Percentiles rank a stretch among this genome's conserved stretches.
phyloP scores from a whole-genome alignment of 2,113 vertebrate genomes.

The Ammospiza nelsoni region DNA sequence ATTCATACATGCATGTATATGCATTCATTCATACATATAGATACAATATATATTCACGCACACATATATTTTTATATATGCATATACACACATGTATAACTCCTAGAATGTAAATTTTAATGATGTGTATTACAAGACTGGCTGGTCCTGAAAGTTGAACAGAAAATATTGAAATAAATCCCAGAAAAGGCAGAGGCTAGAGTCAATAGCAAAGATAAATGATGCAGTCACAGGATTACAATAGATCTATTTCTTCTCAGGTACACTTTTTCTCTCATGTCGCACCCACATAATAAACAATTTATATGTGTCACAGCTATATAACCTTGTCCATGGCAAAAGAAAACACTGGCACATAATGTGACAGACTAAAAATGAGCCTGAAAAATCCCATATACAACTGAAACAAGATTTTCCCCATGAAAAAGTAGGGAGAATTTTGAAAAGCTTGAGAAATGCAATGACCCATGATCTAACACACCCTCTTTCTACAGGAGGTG shows the following conservation, averaged over 20 bases:
- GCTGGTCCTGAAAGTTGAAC: neutral
- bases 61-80: neutral
- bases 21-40: too few relatives aligned
- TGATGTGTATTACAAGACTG: neutral
- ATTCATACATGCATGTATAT: too few relatives aligned
- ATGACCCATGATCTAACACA: neutral
- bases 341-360: neutral
- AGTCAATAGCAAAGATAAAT: neutral
- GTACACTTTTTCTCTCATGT: neutral
- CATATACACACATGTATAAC: fast-evolving
- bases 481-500: neutral
- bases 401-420: neutral
- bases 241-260: neutral
- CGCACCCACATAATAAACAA: neutral
- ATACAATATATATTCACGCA: too few relatives aligned
- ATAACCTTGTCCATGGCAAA: neutral
- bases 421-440: neutral
- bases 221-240: neutral
- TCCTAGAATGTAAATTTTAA: neutral
- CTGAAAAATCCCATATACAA: neutral
- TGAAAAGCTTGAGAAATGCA: neutral
- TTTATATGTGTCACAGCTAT: neutral
- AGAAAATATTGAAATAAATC: neutral
- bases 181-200: neutral
- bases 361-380: neutral